phyloP scores from a whole-genome alignment of 2,797 vertebrate species.

The Sebastes oblongus region DNA sequence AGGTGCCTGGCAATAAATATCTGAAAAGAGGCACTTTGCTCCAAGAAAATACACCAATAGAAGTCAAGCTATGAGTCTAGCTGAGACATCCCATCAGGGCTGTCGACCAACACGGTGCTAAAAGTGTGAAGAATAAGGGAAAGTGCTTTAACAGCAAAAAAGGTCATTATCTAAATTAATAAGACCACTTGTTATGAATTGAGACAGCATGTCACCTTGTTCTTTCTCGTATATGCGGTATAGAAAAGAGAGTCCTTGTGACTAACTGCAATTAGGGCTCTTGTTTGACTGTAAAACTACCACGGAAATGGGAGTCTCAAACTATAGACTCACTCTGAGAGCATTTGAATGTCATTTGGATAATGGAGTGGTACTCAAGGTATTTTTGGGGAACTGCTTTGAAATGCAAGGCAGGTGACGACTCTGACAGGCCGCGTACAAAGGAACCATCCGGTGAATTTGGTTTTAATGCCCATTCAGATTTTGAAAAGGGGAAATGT shows the following conservation, averaged over 20 bases:
- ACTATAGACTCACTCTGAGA: conserved; percentile 41
- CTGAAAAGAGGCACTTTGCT: conserved; percentile 69
- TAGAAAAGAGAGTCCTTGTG: conserved; percentile 28
- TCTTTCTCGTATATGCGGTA: conserved; percentile 21
- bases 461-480: conserved; percentile 55
- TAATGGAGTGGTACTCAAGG: conserved; percentile 61
- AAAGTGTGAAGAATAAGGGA: conserved; percentile 30
- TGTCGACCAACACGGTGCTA: conserved; percentile 10
- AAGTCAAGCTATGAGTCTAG: conserved; percentile 23
- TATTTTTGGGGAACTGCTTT: conserved; percentile 49
- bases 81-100: conserved; percentile 41
- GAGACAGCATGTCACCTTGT: conserved; percentile 36
- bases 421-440: conserved; percentile 10
- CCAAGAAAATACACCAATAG: conserved; percentile 42
- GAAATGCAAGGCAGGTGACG: conserved; percentile 64
- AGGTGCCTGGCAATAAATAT: conserved; percentile 70
- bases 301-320: conserved; percentile 40
- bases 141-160: conserved; percentile 37
- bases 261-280: conserved; percentile 58
- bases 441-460: conserved; percentile 41
- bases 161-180: conserved; percentile 65
- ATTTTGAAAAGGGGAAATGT: conserved; percentile 58
- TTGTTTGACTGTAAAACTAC: conserved; percentile 61
- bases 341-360: conserved; percentile 69
- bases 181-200: conserved; percentile 46